These are phyloP conservation scores for Cantharis flavilabris DNA, from an alignment of 2,888 invertebrate species.

Conservation along the genomic window DNA sequence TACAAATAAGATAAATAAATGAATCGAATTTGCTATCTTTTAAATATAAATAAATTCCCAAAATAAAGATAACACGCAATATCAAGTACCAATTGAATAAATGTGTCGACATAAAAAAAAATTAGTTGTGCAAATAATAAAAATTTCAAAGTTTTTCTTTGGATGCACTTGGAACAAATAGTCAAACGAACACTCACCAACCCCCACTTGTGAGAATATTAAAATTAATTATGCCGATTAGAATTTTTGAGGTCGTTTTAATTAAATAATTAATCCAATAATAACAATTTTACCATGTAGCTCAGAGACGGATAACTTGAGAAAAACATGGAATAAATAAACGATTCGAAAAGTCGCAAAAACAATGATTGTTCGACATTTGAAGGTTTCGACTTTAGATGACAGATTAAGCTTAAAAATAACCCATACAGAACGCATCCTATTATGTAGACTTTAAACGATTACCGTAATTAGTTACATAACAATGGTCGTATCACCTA, in stretches of 20 bases:
- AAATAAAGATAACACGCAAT: background rate
- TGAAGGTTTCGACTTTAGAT: background rate
- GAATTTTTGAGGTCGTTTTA: background rate
- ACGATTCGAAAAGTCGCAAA: background rate
- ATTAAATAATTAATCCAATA: background rate
- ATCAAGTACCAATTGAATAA: background rate
- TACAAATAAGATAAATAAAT: background rate
- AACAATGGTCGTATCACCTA: background rate
- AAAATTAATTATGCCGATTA: background rate
- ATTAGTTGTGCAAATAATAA: background rate
- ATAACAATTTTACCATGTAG: background rate
- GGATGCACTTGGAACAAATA: background rate
- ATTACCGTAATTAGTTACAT: slow-evolving; percentile 3
- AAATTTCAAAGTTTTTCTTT: too few relatives aligned
- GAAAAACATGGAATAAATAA: background rate
- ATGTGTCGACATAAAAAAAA: background rate
- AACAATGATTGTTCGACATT: background rate
- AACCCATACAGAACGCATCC: background rate
- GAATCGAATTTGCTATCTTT: background rate
- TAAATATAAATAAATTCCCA: background rate
- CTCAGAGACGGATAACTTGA: background rate
- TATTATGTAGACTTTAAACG: background rate
- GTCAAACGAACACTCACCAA: background rate
- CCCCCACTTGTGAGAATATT: background rate
- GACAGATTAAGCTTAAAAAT: background rate